Evolutionary conservation across 2,888 invertebrate species (phyloP), one percentile per base, ranked within the genome.

Genomic region (Hybos culiciformis): DNA sequence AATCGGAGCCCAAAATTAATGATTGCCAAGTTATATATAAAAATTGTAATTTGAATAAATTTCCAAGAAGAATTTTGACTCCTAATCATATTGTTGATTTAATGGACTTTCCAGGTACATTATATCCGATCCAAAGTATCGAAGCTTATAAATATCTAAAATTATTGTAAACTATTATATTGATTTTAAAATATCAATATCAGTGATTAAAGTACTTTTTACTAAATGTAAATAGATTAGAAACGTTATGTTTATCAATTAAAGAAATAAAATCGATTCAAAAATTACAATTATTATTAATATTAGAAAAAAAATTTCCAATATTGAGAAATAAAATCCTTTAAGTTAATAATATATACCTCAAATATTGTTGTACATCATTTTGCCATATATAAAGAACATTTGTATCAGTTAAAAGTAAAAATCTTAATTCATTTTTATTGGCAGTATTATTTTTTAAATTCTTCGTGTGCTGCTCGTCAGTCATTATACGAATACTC

Each of bases 81-180:
- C 69, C 71, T 8, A 78, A 75, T 56, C 76, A 75, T 55, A 70
- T 78, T 23, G 74, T 80, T 2, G 78, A 79, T 51, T 59, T 79
- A 21, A 70, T 70, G 57, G 54, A 64, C 18, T 2, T 9, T 17
- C 33, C 33, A 9, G 33, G 33, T 14, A 24, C 37, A 21, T 3
- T 44, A 1, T 44, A 44, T 23, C 44, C 40, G 12, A 14, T 44
- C 9, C 23, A 37, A 8, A 40, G 44, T 12, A 11, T 37, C 21
- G 29, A 37, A 23, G 34, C 44, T 11, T 40, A 40, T 23, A 23
- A 14, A 6, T 44, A 44, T 18, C 29, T 34, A 29, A 39, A 34
- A 8, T 17, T 43, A 5, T 19, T 43, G 4, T 43, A 43, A 39
- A 19, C 9, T 20, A n/a, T n/a, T n/a, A n/a, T n/a, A n/a, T n/a